These are phyloP conservation scores for Drosophila demipolita DNA, from an alignment of 2,888 invertebrate species.

Conservation along the genomic window DNA sequence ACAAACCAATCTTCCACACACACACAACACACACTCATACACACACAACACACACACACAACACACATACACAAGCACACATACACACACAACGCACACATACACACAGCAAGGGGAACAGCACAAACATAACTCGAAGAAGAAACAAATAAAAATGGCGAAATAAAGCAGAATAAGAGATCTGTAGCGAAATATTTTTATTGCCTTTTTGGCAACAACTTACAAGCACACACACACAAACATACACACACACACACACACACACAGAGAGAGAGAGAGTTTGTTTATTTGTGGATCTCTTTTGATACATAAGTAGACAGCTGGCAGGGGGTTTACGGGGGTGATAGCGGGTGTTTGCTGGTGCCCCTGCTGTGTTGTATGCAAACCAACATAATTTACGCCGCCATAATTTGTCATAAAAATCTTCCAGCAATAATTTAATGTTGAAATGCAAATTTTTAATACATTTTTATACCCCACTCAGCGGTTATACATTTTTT, in stretches of 20 bases:
- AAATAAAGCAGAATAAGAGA: constrained; percentile 79
- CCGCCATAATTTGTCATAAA: constrained; percentile 84
- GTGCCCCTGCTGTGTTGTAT: constrained; percentile 5
- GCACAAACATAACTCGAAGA: constrained; percentile 51
- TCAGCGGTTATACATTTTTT: background rate
- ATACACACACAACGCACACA: background rate
- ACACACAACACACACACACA: background rate
- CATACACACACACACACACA: constrained; percentile 5
- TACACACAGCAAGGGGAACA: background rate
- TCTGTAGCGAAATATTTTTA: constrained; percentile 80
- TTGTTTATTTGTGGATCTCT: constrained; percentile 49
- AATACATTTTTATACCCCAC: constrained; percentile 63
- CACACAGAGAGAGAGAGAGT: constrained; percentile 3
- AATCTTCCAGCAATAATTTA: constrained; percentile 79
- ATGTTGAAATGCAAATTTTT: constrained; percentile 80
- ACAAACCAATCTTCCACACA: constrained; percentile 41
- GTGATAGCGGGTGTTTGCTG: background rate
- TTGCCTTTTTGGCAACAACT: constrained; percentile 73
- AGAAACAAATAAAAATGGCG: constrained; percentile 80
- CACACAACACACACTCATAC: constrained; percentile 15
- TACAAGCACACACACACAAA: constrained; percentile 2
- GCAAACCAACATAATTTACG: constrained; percentile 82
- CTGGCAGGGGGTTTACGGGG: background rate
- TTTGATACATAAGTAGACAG: constrained; percentile 42
- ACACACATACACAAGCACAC: constrained; percentile 11